Base-by-base conservation (phyloP, 37 sponge, comb jelly and placozoan genomes). In the Chondrilla cf. caribensis region DNA sequence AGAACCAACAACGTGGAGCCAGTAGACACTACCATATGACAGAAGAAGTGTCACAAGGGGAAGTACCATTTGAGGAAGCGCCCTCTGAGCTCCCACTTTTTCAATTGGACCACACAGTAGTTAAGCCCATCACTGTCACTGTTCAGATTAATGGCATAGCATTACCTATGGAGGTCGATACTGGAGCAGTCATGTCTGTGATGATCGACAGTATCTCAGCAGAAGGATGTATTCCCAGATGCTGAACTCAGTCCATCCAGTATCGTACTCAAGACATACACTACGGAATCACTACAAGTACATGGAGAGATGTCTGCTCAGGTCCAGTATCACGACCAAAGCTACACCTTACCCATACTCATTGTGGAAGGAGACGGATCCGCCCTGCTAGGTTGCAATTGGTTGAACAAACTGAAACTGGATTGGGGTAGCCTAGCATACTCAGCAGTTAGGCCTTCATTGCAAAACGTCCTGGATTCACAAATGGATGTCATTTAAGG, bases 121-220 rank as follows among this genome's bases (percentile, higher is more conserved):
- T 29, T 5, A 37, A 70, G 37, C 72, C 72, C 38, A 32, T 70
- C 72, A 37, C 40, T 21, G 40, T 70, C 9, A 38, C 22, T 7
- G 72, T 70, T 7, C 37, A 70, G 37, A 37, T 70, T 7, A 70
- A 37, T 70, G 72, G 72, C 8, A 19, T 70, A 9, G 39, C 38
- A 38, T 6, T 70, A 19, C 8, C 72, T 18, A 70, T 70, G 72
- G 72, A 70, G 76, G 76, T 73, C 0, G 76, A 38, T 43, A 73
- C 76, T 21, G 43, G 76, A 38, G 72, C 72, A 38, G 76, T 43
- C 7, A 22, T 73, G 36, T 37, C 43, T 38, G 76, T 73, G 0
- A 73, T 39, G 76, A 3, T 43, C 42, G 6, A 29, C 31, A 21
- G 76, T 39, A 73, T 38, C 76, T 3, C 64, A 62, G 40, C 71